Evolutionary conservation across 2,888 invertebrate species (phyloP).

Genomic region (Ectropis crepuscularia): DNA sequence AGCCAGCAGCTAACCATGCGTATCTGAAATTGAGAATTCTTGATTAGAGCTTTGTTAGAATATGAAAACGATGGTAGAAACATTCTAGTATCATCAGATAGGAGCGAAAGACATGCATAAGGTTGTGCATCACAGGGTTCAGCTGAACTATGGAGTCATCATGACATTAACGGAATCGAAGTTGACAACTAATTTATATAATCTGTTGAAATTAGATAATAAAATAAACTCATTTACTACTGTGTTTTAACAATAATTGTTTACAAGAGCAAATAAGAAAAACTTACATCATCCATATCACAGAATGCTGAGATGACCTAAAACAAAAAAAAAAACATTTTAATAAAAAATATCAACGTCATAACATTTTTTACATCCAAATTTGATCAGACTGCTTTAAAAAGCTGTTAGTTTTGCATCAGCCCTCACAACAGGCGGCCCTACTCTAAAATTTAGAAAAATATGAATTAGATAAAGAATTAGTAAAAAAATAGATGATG

Average conservation of each 20-base stretch:
- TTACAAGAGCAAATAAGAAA: too few relatives aligned
- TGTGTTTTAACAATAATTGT: too few relatives aligned
- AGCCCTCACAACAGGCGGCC: constrained; percentile 69
- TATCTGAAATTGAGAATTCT: constrained; percentile 4
- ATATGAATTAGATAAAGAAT: constrained; percentile 35
- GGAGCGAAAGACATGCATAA: constrained; percentile 72
- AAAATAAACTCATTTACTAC: too few relatives aligned
- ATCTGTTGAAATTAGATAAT: too few relatives aligned
- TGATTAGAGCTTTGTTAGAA: neutral
- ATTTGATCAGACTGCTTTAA: constrained; percentile 61
- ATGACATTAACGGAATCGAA: constrained; percentile 24
- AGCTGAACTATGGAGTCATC: constrained; percentile 66
- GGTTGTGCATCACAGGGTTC: constrained; percentile 56
- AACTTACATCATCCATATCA: too few relatives aligned
- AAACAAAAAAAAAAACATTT: constrained; percentile 22
- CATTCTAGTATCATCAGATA: constrained; percentile 66
- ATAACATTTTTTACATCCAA: neutral
- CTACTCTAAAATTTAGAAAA: constrained; percentile 67
- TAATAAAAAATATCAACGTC: neutral
- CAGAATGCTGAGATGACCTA: constrained; percentile 13
- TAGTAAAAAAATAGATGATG: constrained; percentile 31
- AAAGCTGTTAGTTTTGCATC: constrained; percentile 64
- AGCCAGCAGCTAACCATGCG: neutral
- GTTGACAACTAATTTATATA: too few relatives aligned
- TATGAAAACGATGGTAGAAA: neutral